Base-by-base conservation (phyloP, 2,797 vertebrate species). In the Tragopan temminckii region DNA sequence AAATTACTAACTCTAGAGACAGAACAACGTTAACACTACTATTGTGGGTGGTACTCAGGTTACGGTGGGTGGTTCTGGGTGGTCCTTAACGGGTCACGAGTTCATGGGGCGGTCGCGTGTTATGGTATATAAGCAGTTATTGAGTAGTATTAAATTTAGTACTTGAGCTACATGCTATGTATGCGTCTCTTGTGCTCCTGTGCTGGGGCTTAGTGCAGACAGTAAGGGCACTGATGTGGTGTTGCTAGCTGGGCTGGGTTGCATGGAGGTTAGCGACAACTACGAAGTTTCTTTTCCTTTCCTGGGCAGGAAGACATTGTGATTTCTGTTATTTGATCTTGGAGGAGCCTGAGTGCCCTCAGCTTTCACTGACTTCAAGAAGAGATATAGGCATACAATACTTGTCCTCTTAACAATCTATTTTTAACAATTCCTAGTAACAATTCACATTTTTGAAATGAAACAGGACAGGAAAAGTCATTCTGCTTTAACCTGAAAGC, bases 351-450 rank as follows among this genome's bases (percentile, higher is more conserved):
- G 43, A 61, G 40, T 69, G 36, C 27, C 27, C 35, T 81, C 36
- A 53, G n/a, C 11, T 86, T 80, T 59, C 35, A 78, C 5, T 79
- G 64, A 70, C 29, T 85, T 88, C 3, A 11, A 62, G 53, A 62
- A 31, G 45, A 81, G 48, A 42, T 77, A 11, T 0, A 76, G 71
- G 43, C 6, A 40, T 43, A 43, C 18, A 43, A 43, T 43, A 43
- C 59, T 95, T 83, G 11, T 5, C 5, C 6, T 89, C 16, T 48
- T 48, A 89, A 29, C 10, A 45, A 62, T 52, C 14, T 17, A 42
- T 82, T 38, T 78, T 38, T 93, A 95, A 76, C 25, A 72, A 68
- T 5, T 80, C 48, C 36, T 88, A 20, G 38, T 68, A 92, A 79
- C 12, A 92, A 40, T 64, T 61, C 33, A 68, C 11, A 77, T 45